These are phyloP conservation scores for Clupea harengus DNA, from an alignment of 2,113 vertebrate species.

Conservation along the genomic window DNA sequence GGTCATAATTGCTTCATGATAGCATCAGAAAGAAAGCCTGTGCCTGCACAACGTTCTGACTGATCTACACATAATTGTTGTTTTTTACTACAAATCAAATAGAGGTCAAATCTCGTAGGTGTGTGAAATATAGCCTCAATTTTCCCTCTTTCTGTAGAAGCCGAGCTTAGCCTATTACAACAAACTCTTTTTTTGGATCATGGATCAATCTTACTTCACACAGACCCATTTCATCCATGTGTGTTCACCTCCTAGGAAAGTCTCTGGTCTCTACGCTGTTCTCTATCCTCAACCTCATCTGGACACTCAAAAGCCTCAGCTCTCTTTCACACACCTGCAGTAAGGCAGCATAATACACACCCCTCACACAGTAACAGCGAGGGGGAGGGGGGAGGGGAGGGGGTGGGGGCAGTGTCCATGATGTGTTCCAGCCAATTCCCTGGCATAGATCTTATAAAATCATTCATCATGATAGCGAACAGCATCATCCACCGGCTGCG, in stretches of 20 bases:
- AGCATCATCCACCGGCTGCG: conserved; percentile 33
- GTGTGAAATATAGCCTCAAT: neutral
- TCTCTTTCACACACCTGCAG: neutral
- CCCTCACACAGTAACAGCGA: neutral
- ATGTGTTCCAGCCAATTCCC: conserved; percentile 42
- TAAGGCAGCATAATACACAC: neutral
- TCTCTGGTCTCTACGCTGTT: neutral
- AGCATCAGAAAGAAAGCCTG: neutral
- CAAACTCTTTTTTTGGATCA: neutral
- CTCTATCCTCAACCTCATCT: neutral
- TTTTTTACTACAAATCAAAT: neutral
- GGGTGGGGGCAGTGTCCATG: conserved; percentile 5
- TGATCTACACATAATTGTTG: neutral
- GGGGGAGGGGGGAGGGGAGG: neutral
- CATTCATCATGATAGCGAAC: conserved; percentile 48
- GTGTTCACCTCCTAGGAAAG: neutral
- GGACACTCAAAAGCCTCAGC: neutral
- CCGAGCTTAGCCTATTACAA: neutral
- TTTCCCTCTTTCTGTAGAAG: neutral
- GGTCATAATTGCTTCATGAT: neutral
- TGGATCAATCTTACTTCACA: neutral
- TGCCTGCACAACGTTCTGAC: neutral
- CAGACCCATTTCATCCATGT: neutral
- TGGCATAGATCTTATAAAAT: conserved; percentile 42
- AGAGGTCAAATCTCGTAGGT: neutral